Conservation (phyloP, 2,888 invertebrate species). For the Ceriagrion tenellum region DNA sequence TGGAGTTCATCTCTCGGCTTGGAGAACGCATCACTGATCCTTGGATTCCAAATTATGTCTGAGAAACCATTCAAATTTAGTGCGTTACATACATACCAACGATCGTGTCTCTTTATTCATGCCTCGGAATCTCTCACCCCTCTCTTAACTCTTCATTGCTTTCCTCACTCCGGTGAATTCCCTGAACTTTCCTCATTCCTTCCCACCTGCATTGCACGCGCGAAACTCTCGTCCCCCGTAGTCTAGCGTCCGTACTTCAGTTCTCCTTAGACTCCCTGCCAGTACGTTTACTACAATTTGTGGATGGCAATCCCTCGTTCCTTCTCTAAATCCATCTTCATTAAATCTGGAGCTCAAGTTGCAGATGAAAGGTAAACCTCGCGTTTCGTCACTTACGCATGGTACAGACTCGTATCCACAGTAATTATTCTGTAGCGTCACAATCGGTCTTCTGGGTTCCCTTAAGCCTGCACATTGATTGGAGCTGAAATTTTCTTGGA, state of each 20-base stretch:
- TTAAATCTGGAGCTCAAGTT: no score
- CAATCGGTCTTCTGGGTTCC: no score
- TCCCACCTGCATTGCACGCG: not conserved
- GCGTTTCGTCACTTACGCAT: no score
- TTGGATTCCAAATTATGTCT: conserved; percentile 30
- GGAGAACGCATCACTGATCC: conserved; percentile 32
- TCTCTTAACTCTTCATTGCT: not conserved
- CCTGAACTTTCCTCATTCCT: not conserved
- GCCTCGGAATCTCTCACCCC: not conserved
- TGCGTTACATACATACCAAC: not conserved
- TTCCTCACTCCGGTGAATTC: not conserved
- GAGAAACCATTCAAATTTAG: not conserved
- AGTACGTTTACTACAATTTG: not conserved
- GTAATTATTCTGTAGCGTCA: no score
- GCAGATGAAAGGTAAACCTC: no score
- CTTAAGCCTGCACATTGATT: no score
- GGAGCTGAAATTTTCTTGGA: no score
- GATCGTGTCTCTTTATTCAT: not conserved
- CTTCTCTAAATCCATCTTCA: no score
- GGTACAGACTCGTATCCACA: no score
- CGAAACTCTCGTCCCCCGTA: not conserved
- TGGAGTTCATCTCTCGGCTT: not conserved
- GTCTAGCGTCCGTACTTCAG: not conserved
- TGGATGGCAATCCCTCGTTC: not conserved
- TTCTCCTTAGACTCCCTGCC: not conserved